A percentile compares a stretch with the other conserved stretches of the same genome.
Conservation (phyloP, 1,140 invertebrate species). For the Drosophila lacertosa region DNA sequence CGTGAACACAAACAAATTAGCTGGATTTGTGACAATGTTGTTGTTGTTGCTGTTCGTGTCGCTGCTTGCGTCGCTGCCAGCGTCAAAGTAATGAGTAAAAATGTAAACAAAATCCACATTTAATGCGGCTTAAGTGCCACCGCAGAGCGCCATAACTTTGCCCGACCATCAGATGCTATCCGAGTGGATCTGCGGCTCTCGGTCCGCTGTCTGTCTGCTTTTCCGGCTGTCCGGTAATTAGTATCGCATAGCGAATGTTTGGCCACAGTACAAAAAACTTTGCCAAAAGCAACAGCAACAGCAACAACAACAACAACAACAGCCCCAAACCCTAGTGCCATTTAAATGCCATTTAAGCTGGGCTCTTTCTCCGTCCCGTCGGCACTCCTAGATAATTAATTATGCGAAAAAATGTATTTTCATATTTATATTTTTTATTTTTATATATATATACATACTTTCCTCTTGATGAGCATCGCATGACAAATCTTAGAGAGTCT, state of each 20-base stretch:
- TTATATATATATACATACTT: too few species aligned
- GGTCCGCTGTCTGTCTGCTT: background rate
- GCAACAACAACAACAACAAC: background rate
- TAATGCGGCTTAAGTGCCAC: conserved; percentile 70
- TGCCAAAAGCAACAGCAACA: conserved; percentile 4
- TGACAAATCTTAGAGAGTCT: conserved; percentile 36
- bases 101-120: conserved; percentile 72
- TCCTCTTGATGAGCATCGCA: conserved; percentile 34
- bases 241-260: conserved; percentile 34
- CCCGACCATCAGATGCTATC: conserved; percentile 9
- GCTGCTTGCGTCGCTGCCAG: background rate
- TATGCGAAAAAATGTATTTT: conserved; percentile 63
- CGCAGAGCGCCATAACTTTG: conserved; percentile 29
- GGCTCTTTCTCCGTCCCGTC: conserved; percentile 9
- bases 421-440: conserved; percentile 13
- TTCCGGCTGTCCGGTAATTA: conserved; percentile 43
- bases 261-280: conserved; percentile 33
- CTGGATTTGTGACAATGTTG: conserved; percentile 49
- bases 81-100: conserved; percentile 48
- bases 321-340: background rate
- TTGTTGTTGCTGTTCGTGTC: conserved; percentile 15
- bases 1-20: conserved; percentile 61
- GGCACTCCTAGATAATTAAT: conserved; percentile 61
- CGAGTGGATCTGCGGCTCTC: background rate
- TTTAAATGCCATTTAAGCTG: conserved; percentile 59